These are phyloP conservation scores for Clavelina lepadiformis DNA, from an alignment of 23 tunicate species.

Conservation along the genomic window DNA sequence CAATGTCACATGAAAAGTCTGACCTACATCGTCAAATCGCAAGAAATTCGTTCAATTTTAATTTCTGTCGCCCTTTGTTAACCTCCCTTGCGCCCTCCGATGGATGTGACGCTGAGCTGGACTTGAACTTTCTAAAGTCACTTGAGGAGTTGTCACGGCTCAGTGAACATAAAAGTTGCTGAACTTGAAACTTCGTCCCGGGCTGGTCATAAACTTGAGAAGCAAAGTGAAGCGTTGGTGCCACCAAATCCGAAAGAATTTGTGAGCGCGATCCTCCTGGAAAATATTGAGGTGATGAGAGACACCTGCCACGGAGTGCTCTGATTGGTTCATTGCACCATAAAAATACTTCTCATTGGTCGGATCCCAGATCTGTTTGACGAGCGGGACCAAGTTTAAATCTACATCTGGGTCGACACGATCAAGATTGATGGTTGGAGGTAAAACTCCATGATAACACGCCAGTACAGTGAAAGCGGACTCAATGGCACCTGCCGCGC, in stretches of 20 bases:
- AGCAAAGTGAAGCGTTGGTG: slow-evolving; percentile 74
- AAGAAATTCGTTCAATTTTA: no score
- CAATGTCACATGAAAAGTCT: no score
- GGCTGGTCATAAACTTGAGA: slow-evolving; percentile 45
- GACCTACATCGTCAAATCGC: no score
- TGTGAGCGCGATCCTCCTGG: slow-evolving; percentile 60
- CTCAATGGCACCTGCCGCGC: slow-evolving; percentile 94
- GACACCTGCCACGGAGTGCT: neutral
- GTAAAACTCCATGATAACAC: slow-evolving; percentile 58
- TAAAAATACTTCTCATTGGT: neutral
- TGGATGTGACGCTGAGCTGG: no score
- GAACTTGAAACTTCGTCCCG: no score
- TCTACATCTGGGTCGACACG: slow-evolving; percentile 44
- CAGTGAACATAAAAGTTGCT: no score
- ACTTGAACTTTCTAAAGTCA: no score
- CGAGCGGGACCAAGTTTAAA: slow-evolving; percentile 64
- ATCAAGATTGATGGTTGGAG: slow-evolving; percentile 80
- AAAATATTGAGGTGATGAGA: neutral
- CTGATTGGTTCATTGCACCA: neutral
- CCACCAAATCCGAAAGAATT: slow-evolving; percentile 97
- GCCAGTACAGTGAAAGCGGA: slow-evolving; percentile 86
- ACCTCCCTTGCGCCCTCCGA: no score
- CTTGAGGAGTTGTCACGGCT: no score
- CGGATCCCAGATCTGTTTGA: slow-evolving; percentile 42
- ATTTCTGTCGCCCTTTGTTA: no score